Evolutionary conservation across 2,113 vertebrate genomes (phyloP), one percentile per base, ranked within the genome.

Genomic region (Ophiodon elongatus): DNA sequence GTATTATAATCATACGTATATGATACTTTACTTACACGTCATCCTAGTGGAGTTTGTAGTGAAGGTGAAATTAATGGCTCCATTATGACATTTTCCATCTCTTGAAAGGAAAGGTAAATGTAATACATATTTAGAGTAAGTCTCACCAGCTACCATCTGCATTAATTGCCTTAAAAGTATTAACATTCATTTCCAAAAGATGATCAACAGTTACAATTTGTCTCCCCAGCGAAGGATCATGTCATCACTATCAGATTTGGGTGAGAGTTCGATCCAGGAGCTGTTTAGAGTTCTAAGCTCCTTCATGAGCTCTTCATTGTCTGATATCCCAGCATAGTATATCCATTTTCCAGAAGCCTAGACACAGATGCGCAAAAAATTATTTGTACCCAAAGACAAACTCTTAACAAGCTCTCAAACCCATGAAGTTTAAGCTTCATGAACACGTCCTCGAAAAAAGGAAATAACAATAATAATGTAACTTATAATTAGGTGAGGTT

Each of bases 331-430:
- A 25, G 14, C 39, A 5, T 82, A 2, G 31, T 65, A 78, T 21
- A 92, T 89, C 88, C 83, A 91, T 86, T 89, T 90, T n/a, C 92
- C 91, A 70, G 1, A 8, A 60, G 88, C 0, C 89, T 93, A 31
- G 11, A 81, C 2, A 79, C 6, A 72, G 6, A 85, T 17, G 29
- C 8, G 19, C 45, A 82, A 66, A 72, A 66, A 19, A 47, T 47
- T 25, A 54, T 54, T 54, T n/a, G 5, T n/a, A 54, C 52, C 10
- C 52, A 54, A 54, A 54, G 52, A 54, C n/a, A 8, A n/a, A n/a
- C 52, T 52, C 21, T 23, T 11, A n/a, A 54, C 35, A 7, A 64
- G 59, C n/a, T 27, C 13, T 35, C 10, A 73, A 33, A 31, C 0
- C 8, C 2, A 7, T 54, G 5, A 41, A 62, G 27, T 29, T 70